phyloP scores from a whole-genome alignment of 64 coral and sea anemone species.

The Catalaphyllia jardinei region DNA sequence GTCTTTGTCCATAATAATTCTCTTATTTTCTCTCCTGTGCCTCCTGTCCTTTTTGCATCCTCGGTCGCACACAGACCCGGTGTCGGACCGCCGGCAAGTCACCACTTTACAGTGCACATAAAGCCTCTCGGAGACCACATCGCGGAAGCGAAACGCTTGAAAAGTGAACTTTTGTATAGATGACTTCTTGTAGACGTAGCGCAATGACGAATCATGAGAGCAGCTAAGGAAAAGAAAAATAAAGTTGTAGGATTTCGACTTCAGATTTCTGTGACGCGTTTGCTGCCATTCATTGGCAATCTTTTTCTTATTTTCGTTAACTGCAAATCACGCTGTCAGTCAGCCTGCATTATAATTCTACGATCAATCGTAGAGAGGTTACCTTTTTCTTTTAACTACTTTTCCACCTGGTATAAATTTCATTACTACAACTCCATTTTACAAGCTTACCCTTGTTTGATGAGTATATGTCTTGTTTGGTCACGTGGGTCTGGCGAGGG shows the following conservation, averaged over 20 bases:
- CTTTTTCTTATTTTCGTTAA: background rate
- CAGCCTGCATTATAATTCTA: background rate
- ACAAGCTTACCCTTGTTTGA: constrained; percentile 48
- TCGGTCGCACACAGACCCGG: constrained; percentile 1
- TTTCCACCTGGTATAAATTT: background rate
- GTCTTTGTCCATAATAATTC: constrained; percentile 27
- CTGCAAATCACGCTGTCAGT: background rate
- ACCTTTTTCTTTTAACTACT: background rate
- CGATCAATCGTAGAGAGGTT: background rate
- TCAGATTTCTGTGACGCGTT: background rate
- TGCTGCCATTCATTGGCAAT: background rate
- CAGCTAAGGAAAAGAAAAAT: constrained; percentile 21
- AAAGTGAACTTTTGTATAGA: constrained; percentile 50
- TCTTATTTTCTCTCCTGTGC: background rate
- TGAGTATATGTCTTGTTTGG: constrained; percentile 47
- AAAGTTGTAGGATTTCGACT: background rate
- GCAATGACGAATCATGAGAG: constrained; percentile 32
- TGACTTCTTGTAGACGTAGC: constrained; percentile 67
- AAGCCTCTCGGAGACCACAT: background rate
- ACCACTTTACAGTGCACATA: constrained; percentile 27
- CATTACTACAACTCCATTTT: background rate
- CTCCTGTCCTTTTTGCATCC: constrained; percentile 4
- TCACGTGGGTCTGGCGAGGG: constrained; percentile 49
- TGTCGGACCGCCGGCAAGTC: background rate
- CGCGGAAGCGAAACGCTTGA: constrained; percentile 42